These are phyloP conservation scores for Drosophila ustulata DNA, from an alignment of 2,888 invertebrate species.

Conservation along the genomic window DNA sequence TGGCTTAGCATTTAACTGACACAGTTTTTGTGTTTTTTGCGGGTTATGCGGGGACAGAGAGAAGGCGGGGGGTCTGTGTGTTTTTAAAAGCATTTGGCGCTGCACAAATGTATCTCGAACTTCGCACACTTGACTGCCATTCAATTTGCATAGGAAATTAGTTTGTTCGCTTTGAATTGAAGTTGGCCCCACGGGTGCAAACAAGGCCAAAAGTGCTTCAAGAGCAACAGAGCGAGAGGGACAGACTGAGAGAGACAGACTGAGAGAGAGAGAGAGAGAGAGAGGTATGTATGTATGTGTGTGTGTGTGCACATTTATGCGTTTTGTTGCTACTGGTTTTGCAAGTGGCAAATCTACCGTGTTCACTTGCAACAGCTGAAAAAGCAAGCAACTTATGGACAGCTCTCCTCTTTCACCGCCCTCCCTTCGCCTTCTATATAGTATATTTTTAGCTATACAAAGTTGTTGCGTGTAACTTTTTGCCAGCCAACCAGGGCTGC, in stretches of 20 bases:
- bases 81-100: constrained; percentile 77
- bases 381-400: constrained; percentile 4
- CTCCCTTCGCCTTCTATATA: constrained; percentile 7
- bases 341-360: constrained; percentile 63
- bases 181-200: constrained; percentile 78
- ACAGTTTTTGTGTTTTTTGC: constrained; percentile 44
- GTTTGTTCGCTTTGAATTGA: constrained; percentile 82
- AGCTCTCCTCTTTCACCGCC: not conserved
- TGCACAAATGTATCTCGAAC: constrained; percentile 81
- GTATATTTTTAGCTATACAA: constrained; percentile 6
- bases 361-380: constrained; percentile 52
- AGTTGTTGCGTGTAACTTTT: constrained; percentile 42
- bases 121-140: constrained; percentile 83
- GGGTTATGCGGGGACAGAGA: not conserved
- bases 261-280: constrained; percentile 11
- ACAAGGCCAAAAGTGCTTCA: constrained; percentile 73
- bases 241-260: constrained; percentile 1
- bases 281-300: not conserved
- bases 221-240: constrained; percentile 18
- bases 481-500: constrained; percentile 18
- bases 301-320: constrained; percentile 60
- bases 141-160: constrained; percentile 83
- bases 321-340: constrained; percentile 64
- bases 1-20: constrained; percentile 55
- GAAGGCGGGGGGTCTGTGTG: constrained; percentile 11